Base-by-base conservation (phyloP, 2,888 invertebrate genomes). In the Esperia sulphurella region DNA sequence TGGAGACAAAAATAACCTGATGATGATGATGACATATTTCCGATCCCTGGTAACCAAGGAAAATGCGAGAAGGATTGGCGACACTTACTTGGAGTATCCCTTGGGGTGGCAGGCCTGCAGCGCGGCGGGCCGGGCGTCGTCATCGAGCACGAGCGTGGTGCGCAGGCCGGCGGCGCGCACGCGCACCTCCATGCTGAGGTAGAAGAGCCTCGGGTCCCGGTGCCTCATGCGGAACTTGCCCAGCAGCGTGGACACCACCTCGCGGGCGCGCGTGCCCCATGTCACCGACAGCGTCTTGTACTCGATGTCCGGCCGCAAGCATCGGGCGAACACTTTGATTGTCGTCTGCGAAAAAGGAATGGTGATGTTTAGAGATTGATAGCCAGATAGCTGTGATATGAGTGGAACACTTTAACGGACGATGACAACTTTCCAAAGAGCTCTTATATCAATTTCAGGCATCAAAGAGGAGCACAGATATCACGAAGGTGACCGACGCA, bases 221-320 rank as follows among this genome's bases (percentile, higher is more conserved):
- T 97, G 97, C 63, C 96, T 92, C 96, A 97, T 97, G 68, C 96
- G 93, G 83, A 94, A 96, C 91, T 98, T 97, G 81, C 95, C 93
- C 54, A 98, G 90, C 14, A 98, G 90, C 45, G 95, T 95, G 53
- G 92, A 90, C 9, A 98, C 95, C 55, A 98, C 95, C 79, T 97
- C 96, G 65, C 94, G 93, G 67, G 96, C 96, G 1, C 96, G 94
- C 10, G 97, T 97, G 68, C 95, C 94, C 91, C 95, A 96, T 45
- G 95, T 95, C 62, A 98, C 96, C 58, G 96, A 94, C 51, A 98
- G 89, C 0, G 98, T 98, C 85, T 98, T 98, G 92, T 98, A 98
- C 81, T 98, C 97, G 77, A 98, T 97, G 86, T 98, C 98, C 28
- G 97, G 94, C 49, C 97, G 93, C 50, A 98, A 91, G 69, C 97